These are phyloP conservation scores for Arrhamphus sclerolepis DNA, from an alignment of 2,797 vertebrate genomes.

Conservation along the genomic window DNA sequence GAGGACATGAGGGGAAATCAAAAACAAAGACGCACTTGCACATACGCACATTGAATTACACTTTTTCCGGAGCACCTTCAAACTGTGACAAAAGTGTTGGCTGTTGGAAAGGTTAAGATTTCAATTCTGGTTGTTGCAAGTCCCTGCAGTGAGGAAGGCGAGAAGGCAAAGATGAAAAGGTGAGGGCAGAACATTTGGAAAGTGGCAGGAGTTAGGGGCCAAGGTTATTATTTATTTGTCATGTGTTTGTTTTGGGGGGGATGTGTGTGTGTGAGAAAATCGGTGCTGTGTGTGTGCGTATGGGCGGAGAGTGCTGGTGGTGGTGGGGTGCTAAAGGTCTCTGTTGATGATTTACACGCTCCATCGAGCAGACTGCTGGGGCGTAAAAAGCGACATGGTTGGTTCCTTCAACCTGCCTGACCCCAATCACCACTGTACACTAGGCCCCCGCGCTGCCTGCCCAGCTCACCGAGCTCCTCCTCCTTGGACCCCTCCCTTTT, in stretches of 20 bases:
- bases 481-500: constrained; percentile 33
- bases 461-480: constrained; percentile 66
- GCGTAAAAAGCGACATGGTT: constrained; percentile 79
- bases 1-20: constrained; percentile 37
- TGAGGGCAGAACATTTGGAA: constrained; percentile 32
- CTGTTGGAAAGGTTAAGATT: constrained; percentile 70
- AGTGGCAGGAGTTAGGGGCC: constrained; percentile 39
- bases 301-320: constrained; percentile 14
- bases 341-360: constrained; percentile 84
- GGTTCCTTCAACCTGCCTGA: constrained; percentile 82
- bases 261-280: constrained; percentile 44
- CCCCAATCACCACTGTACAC: constrained; percentile 85
- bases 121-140: constrained; percentile 60
- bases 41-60: constrained; percentile 18
- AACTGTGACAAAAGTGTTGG: constrained; percentile 68
- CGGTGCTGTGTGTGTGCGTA: constrained; percentile 9
- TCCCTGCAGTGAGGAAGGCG: constrained; percentile 49
- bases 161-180: constrained; percentile 46
- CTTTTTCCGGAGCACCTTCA: constrained; percentile 44
- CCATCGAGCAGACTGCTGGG: constrained; percentile 75
- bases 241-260: constrained; percentile 63
- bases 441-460: constrained; percentile 62
- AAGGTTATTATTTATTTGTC: constrained; percentile 79
- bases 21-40: constrained; percentile 16
- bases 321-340: constrained; percentile 76